Evolutionary conservation across 2,113 vertebrate genomes (phyloP).

Genomic region (Haemorhous mexicanus): DNA sequence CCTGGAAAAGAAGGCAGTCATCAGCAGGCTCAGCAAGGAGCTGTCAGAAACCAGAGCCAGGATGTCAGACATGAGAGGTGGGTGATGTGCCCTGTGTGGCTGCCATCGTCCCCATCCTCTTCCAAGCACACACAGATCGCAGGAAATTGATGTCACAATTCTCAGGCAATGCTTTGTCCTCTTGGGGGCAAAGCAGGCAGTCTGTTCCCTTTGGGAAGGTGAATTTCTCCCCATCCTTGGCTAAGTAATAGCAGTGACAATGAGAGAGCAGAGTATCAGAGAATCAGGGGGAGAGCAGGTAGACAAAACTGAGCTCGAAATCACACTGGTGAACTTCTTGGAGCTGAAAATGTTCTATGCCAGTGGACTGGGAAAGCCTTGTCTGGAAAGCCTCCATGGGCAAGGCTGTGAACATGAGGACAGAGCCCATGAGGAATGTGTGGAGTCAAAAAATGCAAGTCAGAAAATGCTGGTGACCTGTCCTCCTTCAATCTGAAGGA

Average conservation of each 20-base stretch:
- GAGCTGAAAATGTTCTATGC: not conserved
- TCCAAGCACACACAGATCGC: rapidly evolving
- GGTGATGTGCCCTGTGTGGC: not conserved
- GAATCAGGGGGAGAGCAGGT: not conserved
- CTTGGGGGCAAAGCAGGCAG: not conserved
- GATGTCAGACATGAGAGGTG: constrained; percentile 77
- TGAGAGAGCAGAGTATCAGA: not conserved
- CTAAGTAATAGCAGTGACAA: not conserved
- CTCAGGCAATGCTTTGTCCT: not conserved
- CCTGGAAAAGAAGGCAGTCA: constrained; percentile 66
- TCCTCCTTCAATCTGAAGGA: not conserved
- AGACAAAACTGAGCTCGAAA: not conserved
- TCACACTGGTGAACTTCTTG: not conserved
- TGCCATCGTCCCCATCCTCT: not conserved
- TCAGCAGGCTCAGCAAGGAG: constrained; percentile 64
- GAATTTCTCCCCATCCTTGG: not conserved
- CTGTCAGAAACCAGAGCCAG: constrained; percentile 61
- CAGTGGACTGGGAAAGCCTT: not conserved
- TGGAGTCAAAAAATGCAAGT: not conserved
- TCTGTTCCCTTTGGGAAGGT: not conserved
- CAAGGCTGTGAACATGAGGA: not conserved
- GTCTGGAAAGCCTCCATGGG: not conserved
- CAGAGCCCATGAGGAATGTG: not conserved
- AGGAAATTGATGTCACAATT: not conserved
- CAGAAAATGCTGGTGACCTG: not conserved